phyloP scores from a whole-genome alignment of 2,888 invertebrate genomes.

The Xylota sylvarum region DNA sequence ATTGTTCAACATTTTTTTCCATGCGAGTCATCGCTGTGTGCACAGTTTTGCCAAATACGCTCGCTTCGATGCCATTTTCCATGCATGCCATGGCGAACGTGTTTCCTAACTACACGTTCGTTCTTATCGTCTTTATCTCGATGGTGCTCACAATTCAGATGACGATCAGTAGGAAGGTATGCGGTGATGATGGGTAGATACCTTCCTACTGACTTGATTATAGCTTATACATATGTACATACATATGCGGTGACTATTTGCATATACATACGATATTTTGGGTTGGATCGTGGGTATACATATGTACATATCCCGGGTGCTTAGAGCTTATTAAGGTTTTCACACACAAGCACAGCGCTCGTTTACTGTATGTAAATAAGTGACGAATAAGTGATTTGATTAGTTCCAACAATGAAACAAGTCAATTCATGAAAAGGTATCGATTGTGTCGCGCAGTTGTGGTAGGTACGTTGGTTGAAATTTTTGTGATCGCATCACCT shows the following conservation, averaged over 20 bases:
- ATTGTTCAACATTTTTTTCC: slow-evolving; percentile 57
- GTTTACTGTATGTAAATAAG: slow-evolving; percentile 4
- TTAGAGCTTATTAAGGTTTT: slow-evolving; percentile 37
- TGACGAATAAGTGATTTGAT: slow-evolving; percentile 49
- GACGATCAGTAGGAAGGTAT: slow-evolving; percentile 35
- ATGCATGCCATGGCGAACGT: slow-evolving; percentile 68
- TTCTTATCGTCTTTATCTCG: slow-evolving; percentile 68
- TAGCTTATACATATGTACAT: slow-evolving; percentile 20
- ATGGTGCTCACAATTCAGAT: slow-evolving; percentile 60
- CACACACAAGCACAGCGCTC: slow-evolving; percentile 37
- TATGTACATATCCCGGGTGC: slow-evolving; percentile 33
- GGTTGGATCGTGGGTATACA: slow-evolving; percentile 35
- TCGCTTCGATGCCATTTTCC: slow-evolving; percentile 56
- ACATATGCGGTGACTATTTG: not conserved
- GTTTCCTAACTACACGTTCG: slow-evolving; percentile 54
- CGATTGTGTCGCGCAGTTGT: slow-evolving; percentile 18
- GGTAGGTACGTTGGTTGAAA: not conserved
- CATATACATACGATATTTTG: slow-evolving; percentile 31
- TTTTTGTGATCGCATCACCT: slow-evolving; percentile 28
- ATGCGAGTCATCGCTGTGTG: slow-evolving; percentile 52
- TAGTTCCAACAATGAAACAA: slow-evolving; percentile 60
- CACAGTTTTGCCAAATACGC: slow-evolving; percentile 37
- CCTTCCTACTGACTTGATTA: slow-evolving; percentile 52
- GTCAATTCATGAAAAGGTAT: slow-evolving; percentile 62
- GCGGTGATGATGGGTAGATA: slow-evolving; percentile 30